Conservation (phyloP, 2,113 vertebrate species). For the Ophthalmotilapia sp. region DNA sequence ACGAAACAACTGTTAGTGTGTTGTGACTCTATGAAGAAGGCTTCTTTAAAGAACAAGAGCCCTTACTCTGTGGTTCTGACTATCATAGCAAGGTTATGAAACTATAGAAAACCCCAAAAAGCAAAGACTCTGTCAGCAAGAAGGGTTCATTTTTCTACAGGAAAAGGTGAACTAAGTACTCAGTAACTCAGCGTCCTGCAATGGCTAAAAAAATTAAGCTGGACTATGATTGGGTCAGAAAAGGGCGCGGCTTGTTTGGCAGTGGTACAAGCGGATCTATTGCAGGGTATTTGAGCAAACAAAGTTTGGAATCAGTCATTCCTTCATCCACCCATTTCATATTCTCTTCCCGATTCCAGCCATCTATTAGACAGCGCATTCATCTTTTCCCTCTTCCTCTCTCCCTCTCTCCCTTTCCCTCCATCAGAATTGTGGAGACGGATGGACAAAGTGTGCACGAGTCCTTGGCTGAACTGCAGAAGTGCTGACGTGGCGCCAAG, state of each 20-base stretch:
- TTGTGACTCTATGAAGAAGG: neutral
- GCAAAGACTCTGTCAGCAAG: neutral
- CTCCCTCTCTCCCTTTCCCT: neutral
- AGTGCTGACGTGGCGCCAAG: slow-evolving; percentile 59
- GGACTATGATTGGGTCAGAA: neutral
- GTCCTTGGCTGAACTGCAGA: slow-evolving; percentile 67
- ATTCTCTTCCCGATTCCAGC: neutral
- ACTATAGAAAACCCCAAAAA: neutral
- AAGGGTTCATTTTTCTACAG: neutral
- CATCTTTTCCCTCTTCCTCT: neutral
- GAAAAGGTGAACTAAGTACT: neutral
- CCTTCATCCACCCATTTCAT: neutral
- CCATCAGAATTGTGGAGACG: slow-evolving; percentile 38
- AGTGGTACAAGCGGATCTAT: neutral
- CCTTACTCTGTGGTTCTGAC: neutral
- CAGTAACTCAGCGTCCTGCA: neutral
- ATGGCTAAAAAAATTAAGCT: neutral
- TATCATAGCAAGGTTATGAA: neutral
- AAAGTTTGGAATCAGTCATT: slow-evolving; percentile 4
- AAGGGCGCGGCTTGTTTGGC: neutral
- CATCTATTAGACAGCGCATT: neutral
- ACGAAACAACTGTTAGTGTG: neutral
- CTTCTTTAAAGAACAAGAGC: neutral
- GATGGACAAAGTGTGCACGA: slow-evolving; percentile 50
- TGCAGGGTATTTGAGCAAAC: neutral